A percentile compares a stretch with the other conserved stretches of the same genome.
These are phyloP conservation scores for Epinotia brunnichana DNA, from an alignment of 2,888 invertebrate species.

Conservation along the genomic window DNA sequence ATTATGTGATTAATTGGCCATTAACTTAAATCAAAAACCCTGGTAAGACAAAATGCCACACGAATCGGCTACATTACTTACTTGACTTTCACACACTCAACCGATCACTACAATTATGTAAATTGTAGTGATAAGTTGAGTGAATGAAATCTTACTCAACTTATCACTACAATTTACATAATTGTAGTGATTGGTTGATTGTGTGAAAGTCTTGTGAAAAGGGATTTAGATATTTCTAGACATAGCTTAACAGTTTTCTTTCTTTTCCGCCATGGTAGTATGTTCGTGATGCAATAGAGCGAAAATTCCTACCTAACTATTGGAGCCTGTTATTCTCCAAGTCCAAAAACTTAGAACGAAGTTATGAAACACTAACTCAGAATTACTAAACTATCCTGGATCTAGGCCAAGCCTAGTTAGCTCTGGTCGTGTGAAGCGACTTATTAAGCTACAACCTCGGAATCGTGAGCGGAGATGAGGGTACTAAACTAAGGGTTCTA, in stretches of 20 bases:
- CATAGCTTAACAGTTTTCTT: neutral
- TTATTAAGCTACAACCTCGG: neutral
- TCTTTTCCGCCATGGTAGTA: neutral
- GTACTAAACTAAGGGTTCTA: slow-evolving; percentile 4
- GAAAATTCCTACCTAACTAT: neutral
- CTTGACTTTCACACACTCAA: no score
- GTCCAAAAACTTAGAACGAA: slow-evolving; percentile 12
- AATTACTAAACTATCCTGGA: slow-evolving; percentile 8
- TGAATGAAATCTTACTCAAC: no score
- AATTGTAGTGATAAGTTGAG: no score
- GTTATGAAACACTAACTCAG: slow-evolving; percentile 10
- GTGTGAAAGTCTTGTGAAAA: no score
- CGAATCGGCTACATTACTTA: no score
- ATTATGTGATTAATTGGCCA: no score
- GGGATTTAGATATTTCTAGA: no score
- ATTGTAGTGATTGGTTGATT: no score
- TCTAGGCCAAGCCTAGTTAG: slow-evolving; percentile 3
- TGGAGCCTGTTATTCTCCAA: neutral
- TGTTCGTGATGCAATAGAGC: neutral
- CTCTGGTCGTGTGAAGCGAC: neutral
- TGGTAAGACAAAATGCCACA: no score
- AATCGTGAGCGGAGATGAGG: neutral
- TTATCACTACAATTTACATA: no score
- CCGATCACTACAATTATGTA: no score
- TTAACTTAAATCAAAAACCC: no score